These are phyloP conservation scores for Enteromius viviparus DNA, from an alignment of 2,797 vertebrate species.

Conservation along the genomic window DNA sequence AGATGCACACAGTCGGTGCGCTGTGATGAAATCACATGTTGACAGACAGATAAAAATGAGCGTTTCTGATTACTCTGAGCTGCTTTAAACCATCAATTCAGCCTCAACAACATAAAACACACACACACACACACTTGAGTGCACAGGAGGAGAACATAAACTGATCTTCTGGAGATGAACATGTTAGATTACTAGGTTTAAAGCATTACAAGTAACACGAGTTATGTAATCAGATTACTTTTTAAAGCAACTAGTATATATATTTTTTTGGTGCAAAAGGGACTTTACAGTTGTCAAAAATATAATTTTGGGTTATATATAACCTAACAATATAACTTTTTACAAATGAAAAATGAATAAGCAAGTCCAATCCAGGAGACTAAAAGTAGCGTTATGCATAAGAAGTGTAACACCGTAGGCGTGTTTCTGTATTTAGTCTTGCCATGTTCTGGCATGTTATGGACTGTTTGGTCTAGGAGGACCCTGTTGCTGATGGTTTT, in stretches of 20 bases:
- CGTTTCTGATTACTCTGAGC: conserved; percentile 51
- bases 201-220: not conserved
- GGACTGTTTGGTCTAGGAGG: too few relatives aligned
- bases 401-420: too few relatives aligned
- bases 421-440: too few relatives aligned
- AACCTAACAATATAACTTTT: too few relatives aligned
- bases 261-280: too few relatives aligned
- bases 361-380: not conserved
- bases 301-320: too few relatives aligned
- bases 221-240: not conserved
- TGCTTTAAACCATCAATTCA: conserved; percentile 49
- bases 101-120: conserved; percentile 11
- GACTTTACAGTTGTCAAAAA: too few relatives aligned
- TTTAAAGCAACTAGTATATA: not conserved
- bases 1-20: not conserved
- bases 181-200: not conserved
- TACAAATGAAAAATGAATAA: too few relatives aligned
- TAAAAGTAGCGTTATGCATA: not conserved
- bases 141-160: not conserved
- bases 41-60: conserved; percentile 49
- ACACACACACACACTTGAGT: not conserved
- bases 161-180: not conserved
- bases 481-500: too few relatives aligned
- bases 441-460: too few relatives aligned
- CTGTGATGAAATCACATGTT: conserved; percentile 45